These are phyloP conservation scores for Cyprinella venusta DNA, from an alignment of 2,797 vertebrate species.

Conservation along the genomic window DNA sequence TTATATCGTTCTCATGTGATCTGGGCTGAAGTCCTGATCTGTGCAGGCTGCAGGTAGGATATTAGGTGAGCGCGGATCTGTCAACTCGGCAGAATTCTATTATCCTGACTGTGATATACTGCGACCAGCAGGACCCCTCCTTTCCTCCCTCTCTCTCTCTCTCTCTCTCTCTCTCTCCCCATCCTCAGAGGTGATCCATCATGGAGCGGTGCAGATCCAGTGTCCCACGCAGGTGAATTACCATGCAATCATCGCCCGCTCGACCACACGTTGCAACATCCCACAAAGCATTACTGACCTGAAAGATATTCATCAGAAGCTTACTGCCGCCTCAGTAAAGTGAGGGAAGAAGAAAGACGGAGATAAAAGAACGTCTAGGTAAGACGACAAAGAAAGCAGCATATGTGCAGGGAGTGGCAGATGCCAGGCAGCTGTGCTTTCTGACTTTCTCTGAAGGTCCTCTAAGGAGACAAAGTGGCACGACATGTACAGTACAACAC, in stretches of 20 bases:
- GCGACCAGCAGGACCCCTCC: slow-evolving; percentile 51
- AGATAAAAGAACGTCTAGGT: slow-evolving; percentile 14
- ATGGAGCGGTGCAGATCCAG: slow-evolving; percentile 43
- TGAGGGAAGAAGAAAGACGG: slow-evolving; percentile 8
- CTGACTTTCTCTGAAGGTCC: slow-evolving; percentile 25
- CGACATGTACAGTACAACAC: not conserved
- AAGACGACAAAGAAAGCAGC: slow-evolving; percentile 62
- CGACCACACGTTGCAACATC: slow-evolving; percentile 30
- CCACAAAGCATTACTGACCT: slow-evolving; percentile 48
- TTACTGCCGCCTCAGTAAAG: slow-evolving; percentile 44
- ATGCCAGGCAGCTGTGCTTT: slow-evolving; percentile 27
- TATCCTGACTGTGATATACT: slow-evolving; percentile 74
- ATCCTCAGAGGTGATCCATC: slow-evolving; percentile 54
- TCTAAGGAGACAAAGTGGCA: slow-evolving; percentile 25
- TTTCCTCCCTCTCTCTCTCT: slow-evolving; percentile 20
- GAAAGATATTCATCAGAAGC: slow-evolving; percentile 65
- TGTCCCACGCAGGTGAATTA: slow-evolving; percentile 52
- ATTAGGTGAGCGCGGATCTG: slow-evolving; percentile 64
- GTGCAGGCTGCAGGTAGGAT: slow-evolving; percentile 48
- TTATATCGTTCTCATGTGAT: slow-evolving; percentile 35
- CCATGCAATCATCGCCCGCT: slow-evolving; percentile 38
- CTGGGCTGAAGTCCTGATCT: slow-evolving; percentile 31
- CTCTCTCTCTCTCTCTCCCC: not conserved
- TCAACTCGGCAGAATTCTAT: slow-evolving; percentile 73
- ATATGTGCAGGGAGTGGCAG: slow-evolving; percentile 37